Base-by-base conservation (phyloP, 1,140 invertebrate species). In the Solen grandis region DNA sequence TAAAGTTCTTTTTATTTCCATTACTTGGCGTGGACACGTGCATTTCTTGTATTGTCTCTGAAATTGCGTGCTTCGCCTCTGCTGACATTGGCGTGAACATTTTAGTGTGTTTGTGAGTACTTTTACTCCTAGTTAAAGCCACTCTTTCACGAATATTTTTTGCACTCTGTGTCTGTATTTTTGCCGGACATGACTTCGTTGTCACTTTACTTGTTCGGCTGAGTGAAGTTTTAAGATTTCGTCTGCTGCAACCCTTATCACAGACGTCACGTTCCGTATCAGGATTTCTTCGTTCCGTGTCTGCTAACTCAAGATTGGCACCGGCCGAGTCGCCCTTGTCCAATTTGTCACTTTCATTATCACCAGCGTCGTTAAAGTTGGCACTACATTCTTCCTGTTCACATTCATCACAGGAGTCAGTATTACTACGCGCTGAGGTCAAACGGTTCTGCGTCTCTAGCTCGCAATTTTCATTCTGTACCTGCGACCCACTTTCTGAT, bases 31-130 rank as follows among this genome's bases (percentile, higher is more conserved):
- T 57, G 22, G 52, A 38, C 19, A 72, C 8, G 25, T 55, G 66
- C 80, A 82, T 82, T 33, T 82, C 80, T 27, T 82, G 70, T 29
- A 75, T 82, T 0, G 80, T 82, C 59, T 82, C 80, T 19, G 80
- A 60, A 13, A 82, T 75, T 60, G 80, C 80, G 52, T 75, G 63
- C 38, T 75, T 75, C 14, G 80, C 80, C 62, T 82, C 80, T 22
- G 35, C 72, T 5, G 80, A 82, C 80, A 82, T 82, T 16, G 55
- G 68, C 4, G 77, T 73, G 66, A 80, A 72, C 68, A 57, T 80
- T 55, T 65, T 80, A 5, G 36, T 33, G 60, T 73, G 59, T 29
- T 60, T 50, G 41, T 80, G 54, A 8, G 57, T 66, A 62, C 68
- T 73, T 65, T 72, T 70, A 46, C 77, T 80, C 68, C 77, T 8